These are phyloP conservation scores for Nomada fabriciana DNA, from an alignment of 2,888 invertebrate species.

Conservation along the genomic window DNA sequence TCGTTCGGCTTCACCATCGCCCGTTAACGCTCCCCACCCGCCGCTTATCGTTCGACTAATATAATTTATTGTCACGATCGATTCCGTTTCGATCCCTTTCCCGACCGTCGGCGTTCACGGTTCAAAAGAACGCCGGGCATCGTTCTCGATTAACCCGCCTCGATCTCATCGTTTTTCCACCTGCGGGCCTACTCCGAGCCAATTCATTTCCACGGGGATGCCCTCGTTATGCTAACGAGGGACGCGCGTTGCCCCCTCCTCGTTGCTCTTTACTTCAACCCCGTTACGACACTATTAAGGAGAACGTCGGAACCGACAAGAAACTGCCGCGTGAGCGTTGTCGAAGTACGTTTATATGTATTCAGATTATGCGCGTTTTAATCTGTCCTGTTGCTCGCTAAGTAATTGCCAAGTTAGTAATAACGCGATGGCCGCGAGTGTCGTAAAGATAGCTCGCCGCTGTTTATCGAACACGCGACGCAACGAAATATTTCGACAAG, in stretches of 20 bases:
- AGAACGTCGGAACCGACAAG: no score
- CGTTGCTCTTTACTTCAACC: no score
- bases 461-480: not conserved
- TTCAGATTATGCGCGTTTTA: not conserved
- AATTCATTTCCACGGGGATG: constrained; percentile 16
- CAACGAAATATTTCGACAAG: no score
- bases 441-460: not conserved
- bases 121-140: constrained; percentile 20
- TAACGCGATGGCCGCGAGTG: not conserved
- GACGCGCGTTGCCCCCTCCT: not conserved
- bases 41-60: constrained; percentile 25
- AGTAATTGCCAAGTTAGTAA: not conserved
- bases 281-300: no score
- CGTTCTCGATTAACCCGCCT: constrained; percentile 41
- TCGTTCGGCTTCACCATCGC: not conserved
- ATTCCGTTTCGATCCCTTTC: not conserved
- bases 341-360: no score
- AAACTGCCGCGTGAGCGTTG: no score
- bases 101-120: constrained; percentile 7
- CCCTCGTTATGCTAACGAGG: constrained; percentile 22
- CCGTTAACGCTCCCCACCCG: constrained; percentile 23
- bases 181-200: constrained; percentile 8
- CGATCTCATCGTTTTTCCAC: constrained; percentile 24
- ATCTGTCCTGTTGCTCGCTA: not conserved
- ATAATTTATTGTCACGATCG: constrained; percentile 40